Percentiles rank a stretch among this genome's conserved stretches.
These are phyloP conservation scores for Oligia latruncula DNA, from an alignment of 2,888 invertebrate species.

Conservation along the genomic window DNA sequence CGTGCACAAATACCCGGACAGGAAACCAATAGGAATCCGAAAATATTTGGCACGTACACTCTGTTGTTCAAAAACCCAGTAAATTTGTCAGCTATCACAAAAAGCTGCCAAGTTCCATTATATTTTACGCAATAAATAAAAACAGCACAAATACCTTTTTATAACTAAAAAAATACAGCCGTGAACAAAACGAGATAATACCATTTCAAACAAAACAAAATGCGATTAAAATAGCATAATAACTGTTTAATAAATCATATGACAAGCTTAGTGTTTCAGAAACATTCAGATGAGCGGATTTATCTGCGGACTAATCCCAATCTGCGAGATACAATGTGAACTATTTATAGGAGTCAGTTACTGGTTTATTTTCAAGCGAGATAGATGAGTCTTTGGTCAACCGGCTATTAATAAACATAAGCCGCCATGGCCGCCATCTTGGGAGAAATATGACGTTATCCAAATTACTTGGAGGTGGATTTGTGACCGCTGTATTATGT, in stretches of 20 bases:
- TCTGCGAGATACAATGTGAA: not conserved
- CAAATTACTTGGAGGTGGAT: constrained; percentile 25
- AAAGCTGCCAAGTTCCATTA: not conserved
- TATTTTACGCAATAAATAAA: not conserved
- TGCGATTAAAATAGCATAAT: constrained; percentile 7
- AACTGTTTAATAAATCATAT: not conserved
- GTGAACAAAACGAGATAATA: constrained; percentile 16
- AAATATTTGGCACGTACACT: not conserved
- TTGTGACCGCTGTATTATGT: constrained; percentile 1
- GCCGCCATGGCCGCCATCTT: constrained; percentile 21
- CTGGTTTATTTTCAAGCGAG: constrained; percentile 10
- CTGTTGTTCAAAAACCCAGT: not conserved
- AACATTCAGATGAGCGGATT: constrained; percentile 1
- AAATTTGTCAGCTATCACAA: not conserved
- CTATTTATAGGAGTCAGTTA: constrained; percentile 8
- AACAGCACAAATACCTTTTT: not conserved
- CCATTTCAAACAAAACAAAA: constrained; percentile 16
- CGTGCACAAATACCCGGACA: no score
- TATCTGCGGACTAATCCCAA: constrained; percentile 11
- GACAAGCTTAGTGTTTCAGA: constrained; percentile 2
- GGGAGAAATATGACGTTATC: constrained; percentile 35
- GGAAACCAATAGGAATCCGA: not conserved
- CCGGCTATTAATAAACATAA: constrained; percentile 18
- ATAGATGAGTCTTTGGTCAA: no score
- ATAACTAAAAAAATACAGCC: not conserved